These are phyloP conservation scores for Lepidostoma basale DNA, from an alignment of 1,140 invertebrate species.

Conservation along the genomic window DNA sequence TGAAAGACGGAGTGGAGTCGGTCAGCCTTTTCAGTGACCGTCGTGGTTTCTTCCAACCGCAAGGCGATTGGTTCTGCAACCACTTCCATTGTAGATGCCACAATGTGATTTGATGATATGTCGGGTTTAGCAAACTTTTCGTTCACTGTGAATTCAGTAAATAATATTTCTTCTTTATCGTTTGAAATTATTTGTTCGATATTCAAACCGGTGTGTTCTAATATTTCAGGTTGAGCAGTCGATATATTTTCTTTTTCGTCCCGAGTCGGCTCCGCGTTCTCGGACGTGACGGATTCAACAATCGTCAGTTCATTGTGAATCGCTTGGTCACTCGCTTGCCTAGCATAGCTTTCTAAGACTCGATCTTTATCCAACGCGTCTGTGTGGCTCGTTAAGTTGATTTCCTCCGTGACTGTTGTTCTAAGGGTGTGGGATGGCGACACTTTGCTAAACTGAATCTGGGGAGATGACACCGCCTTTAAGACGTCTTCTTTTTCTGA, in stretches of 20 bases:
- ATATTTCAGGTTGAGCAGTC: constrained; percentile 58
- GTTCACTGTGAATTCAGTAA: constrained; percentile 55
- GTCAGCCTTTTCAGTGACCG: constrained; percentile 34
- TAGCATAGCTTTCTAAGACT: constrained; percentile 53
- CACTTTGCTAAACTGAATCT: constrained; percentile 61
- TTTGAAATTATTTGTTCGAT: constrained; percentile 61
- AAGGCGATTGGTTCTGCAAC: constrained; percentile 18
- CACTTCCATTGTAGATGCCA: constrained; percentile 38
- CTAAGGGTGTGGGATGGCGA: constrained; percentile 62
- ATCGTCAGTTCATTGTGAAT: constrained; percentile 61
- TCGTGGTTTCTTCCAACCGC: constrained; percentile 18
- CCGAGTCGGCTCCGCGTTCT: constrained; percentile 54
- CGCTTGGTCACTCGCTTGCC: constrained; percentile 57
- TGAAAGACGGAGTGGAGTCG: constrained; percentile 32
- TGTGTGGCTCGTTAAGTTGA: constrained; percentile 59
- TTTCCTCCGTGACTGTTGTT: constrained; percentile 66
- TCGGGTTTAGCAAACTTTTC: constrained; percentile 46
- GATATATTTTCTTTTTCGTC: constrained; percentile 51
- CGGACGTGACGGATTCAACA: constrained; percentile 59
- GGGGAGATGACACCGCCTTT: constrained; percentile 59
- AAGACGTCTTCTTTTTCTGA: constrained; percentile 65
- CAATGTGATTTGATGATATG: constrained; percentile 34
- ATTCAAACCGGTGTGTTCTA: constrained; percentile 57
- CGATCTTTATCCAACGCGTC: constrained; percentile 54
- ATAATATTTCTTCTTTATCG: constrained; percentile 63